phyloP scores from a whole-genome alignment of 2,888 invertebrate species.

The Chymomyza caudatula region DNA sequence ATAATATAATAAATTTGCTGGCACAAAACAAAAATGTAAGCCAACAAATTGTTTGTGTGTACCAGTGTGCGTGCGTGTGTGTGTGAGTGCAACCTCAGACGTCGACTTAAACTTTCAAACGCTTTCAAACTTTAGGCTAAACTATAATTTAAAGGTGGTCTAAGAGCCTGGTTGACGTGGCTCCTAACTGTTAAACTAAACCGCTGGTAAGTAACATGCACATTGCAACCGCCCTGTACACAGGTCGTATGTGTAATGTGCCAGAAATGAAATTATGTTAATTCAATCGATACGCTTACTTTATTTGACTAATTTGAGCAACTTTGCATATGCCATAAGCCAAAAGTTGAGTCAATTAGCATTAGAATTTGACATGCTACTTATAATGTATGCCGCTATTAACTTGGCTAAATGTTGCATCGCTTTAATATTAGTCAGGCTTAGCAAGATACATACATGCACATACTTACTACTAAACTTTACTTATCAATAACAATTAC shows the following conservation, averaged over 20 bases:
- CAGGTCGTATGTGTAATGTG: conserved; percentile 40
- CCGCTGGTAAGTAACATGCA: conserved; percentile 22
- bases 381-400: neutral
- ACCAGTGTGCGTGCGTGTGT: neutral
- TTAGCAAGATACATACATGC: no score
- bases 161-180: conserved; percentile 29
- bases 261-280: conserved; percentile 49
- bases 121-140: neutral
- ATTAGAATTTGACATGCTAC: conserved; percentile 57
- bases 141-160: conserved; percentile 16
- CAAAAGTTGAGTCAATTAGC: conserved; percentile 47
- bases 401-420: neutral
- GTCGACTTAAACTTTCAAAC: neutral
- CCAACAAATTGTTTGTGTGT: neutral
- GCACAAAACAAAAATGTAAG: conserved; percentile 36
- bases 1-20: conserved; percentile 3
- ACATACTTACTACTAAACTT: neutral
- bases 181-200: neutral
- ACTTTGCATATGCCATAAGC: conserved; percentile 25
- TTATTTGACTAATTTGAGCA: conserved; percentile 40
- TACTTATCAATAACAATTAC: conserved; percentile 50
- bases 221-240: conserved; percentile 3
- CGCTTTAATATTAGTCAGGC: neutral
- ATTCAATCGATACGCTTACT: conserved; percentile 49
- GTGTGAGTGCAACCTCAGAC: neutral